Percentiles rank a stretch among this genome's conserved stretches.
phyloP scores from a whole-genome alignment of 2,113 vertebrate genomes.

The Oryzias woworae region DNA sequence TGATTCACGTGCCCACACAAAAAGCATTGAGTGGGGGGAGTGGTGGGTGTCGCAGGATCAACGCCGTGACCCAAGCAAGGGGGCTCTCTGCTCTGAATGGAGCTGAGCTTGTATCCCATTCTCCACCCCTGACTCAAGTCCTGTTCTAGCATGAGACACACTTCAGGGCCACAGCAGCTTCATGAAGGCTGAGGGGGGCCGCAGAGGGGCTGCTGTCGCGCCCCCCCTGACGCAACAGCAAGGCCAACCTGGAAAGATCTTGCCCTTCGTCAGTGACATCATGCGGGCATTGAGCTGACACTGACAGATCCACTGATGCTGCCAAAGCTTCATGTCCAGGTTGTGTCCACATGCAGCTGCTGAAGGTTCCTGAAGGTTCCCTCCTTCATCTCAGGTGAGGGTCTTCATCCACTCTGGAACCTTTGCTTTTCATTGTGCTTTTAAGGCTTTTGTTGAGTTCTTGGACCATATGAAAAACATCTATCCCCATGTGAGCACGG shows the following conservation, averaged over 20 bases:
- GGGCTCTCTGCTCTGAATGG: conserved; percentile 41
- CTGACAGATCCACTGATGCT: conserved; percentile 46
- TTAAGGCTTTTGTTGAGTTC: conserved; percentile 45
- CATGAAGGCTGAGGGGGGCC: conserved; percentile 21
- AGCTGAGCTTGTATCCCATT: conserved; percentile 54
- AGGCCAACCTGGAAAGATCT: conserved; percentile 20
- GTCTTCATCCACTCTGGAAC: no score
- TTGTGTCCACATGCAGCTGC: conserved; percentile 25
- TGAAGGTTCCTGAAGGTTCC: no score
- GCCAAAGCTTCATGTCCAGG: conserved; percentile 36
- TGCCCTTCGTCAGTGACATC: conserved; percentile 12
- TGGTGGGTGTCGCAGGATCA: conserved; percentile 63
- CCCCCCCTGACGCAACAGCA: conserved; percentile 19
- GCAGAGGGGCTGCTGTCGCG: conserved; percentile 18
- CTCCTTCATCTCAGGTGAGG: no score
- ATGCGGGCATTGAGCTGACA: conserved; percentile 28
- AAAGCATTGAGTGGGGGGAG: conserved; percentile 53
- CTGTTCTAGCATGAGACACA: conserved; percentile 38
- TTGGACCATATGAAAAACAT: conserved; percentile 53
- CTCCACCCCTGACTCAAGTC: conserved; percentile 50
- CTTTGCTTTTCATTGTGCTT: conserved; percentile 19
- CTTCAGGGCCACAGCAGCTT: conserved; percentile 53
- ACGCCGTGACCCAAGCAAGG: conserved; percentile 27
- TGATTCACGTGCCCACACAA: conserved; percentile 57
- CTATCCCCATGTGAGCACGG: conserved; percentile 51